A percentile compares a stretch with the other conserved stretches of the same genome.
Evolutionary conservation across 2,797 vertebrate genomes (phyloP).

Genomic region (Mormyrus hasselquistii): DNA sequence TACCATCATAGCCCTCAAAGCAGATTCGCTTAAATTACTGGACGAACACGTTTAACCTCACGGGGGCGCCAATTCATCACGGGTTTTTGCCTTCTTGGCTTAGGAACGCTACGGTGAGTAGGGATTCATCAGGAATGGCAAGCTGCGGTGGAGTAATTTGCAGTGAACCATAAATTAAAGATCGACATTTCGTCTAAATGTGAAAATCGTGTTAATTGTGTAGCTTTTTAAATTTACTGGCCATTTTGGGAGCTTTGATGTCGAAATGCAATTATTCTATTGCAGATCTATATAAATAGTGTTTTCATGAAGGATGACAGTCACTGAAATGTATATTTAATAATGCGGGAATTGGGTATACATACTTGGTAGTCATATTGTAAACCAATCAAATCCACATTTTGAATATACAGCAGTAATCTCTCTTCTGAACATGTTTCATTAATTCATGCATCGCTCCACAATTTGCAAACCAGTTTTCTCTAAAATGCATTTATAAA

Average conservation of each 20-base stretch:
- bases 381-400: neutral
- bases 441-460: neutral
- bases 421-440: neutral
- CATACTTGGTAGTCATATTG: neutral
- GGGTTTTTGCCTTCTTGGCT: neutral
- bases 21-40: neutral
- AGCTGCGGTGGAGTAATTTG: neutral
- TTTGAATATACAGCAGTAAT: neutral
- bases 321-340: neutral
- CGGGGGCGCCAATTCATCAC: conserved; percentile 6
- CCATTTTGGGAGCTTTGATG: neutral
- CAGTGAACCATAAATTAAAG: neutral
- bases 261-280: neutral
- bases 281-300: neutral
- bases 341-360: neutral
- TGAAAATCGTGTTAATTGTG: neutral
- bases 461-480: neutral
- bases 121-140: neutral
- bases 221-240: neutral
- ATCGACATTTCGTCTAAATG: neutral
- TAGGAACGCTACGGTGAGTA: neutral
- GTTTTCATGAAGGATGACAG: neutral
- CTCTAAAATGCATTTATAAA: neutral
- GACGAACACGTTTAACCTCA: neutral
- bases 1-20: neutral